Evolutionary conservation across 2,797 vertebrate species (phyloP), one percentile per base, ranked within the genome.

Genomic region (Poecilia wingei): DNA sequence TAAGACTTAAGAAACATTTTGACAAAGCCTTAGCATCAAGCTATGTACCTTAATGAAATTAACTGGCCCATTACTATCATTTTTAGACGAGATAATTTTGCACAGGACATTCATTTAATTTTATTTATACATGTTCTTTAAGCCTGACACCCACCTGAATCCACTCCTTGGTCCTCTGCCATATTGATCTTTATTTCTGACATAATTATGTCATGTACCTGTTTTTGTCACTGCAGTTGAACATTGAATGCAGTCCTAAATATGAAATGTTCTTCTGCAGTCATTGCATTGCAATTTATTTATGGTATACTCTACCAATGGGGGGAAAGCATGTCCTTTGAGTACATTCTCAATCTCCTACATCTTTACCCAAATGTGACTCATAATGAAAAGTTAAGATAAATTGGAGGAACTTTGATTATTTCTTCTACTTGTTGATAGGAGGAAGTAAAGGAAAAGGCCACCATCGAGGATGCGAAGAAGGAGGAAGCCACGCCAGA

Each of bases 361-460:
- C 39, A 41, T 68, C 47, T n/a, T 36, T 25, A 73, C 4, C 20
- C 45, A 20, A 18, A 57, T 59, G 36, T n/a, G 2, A 57, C 8
- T 14, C 6, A 59, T 8, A 57, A 53, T 57, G 7, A 43, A n/a
- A 31, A 12, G 18, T 45, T 22, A 4, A 49, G 71, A 8, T 85
- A 45, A 28, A 43, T 9, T 10, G 25, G 1, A 39, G 36, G 31
- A 41, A 46, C 80, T 76, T n/a, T 79, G 16, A 84, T 18, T 0
- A 41, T 25, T 68, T 82, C 0, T 10, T 79, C 75, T 73, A n/a
- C 25, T n/a, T 73, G 39, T 66, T 72, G 86, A 33, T 84, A 98
- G 98, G 97, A 96, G 90, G 97, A 98, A 68, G 83, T 99, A 84
- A 98, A 97, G 92, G 97, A 96, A 89, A 98, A 97, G 90, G 96